A percentile compares a stretch with the other conserved stretches of the same genome.
These are phyloP conservation scores for Sebastes elongatus DNA, from an alignment of 2,797 vertebrate species.

Conservation along the genomic window DNA sequence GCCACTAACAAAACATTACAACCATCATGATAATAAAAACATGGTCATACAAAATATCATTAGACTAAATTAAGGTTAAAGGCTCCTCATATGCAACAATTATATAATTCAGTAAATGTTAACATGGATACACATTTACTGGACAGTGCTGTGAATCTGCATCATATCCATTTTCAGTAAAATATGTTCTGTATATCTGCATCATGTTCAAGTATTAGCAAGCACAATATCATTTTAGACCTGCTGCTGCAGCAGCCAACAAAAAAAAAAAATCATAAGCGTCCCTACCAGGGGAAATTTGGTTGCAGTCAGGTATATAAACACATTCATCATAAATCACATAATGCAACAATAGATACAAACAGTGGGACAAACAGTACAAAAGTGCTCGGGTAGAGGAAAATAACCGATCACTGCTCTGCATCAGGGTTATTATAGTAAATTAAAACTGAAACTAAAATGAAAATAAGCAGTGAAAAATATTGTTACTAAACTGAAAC, in stretches of 20 bases:
- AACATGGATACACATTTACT: background rate
- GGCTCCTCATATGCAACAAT: background rate
- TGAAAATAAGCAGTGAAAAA: background rate
- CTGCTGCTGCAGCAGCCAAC: background rate
- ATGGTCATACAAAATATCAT: background rate
- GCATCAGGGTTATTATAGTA: no score
- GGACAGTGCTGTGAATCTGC: background rate
- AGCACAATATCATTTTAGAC: background rate
- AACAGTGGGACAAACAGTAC: no score
- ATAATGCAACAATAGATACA: no score
- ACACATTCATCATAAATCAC: no score
- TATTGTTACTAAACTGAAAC: background rate
- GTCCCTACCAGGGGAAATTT: background rate
- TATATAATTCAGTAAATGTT: background rate
- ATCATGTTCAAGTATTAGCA: background rate
- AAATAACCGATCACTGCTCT: no score
- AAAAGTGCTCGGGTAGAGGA: background rate
- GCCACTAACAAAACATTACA: background rate
- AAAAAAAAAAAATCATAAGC: background rate
- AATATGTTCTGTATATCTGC: background rate
- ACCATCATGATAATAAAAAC: background rate
- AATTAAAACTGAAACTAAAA: no score
- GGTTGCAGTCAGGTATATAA: no score
- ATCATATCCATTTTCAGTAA: background rate
- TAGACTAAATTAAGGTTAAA: background rate